Evolutionary conservation across 2,113 vertebrate genomes (phyloP).

Genomic region (Heterochromis multidens): DNA sequence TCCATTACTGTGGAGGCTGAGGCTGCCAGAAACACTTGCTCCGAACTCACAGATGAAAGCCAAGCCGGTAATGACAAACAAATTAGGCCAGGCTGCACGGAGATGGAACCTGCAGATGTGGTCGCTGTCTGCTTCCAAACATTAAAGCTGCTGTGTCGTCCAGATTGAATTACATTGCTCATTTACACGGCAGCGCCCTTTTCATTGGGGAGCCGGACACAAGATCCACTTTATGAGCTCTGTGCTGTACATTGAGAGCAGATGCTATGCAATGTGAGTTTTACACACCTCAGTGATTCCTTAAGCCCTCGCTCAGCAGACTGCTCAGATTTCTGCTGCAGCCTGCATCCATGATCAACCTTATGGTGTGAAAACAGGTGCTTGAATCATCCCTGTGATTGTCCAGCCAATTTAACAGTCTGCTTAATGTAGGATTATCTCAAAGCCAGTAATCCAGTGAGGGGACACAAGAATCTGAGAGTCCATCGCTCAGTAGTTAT

Average conservation of each 20-base stretch:
- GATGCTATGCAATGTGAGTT: slow-evolving; percentile 52
- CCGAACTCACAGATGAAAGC: slow-evolving; percentile 34
- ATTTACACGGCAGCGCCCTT: slow-evolving; percentile 19
- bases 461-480: background rate
- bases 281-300: slow-evolving; percentile 43
- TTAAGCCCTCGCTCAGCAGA: slow-evolving; percentile 47
- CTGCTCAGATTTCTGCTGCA: slow-evolving; percentile 37
- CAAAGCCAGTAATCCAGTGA: background rate
- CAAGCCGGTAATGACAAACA: slow-evolving; percentile 56
- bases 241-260: slow-evolving; percentile 29
- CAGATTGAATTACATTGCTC: slow-evolving; percentile 56
- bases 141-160: slow-evolving; percentile 21
- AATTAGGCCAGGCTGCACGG: slow-evolving; percentile 14
- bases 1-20: slow-evolving; percentile 2
- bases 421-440: background rate
- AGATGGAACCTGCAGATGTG: slow-evolving; percentile 60
- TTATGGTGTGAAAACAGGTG: slow-evolving; percentile 47
- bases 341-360: background rate
- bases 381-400: background rate
- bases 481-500: background rate
- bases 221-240: slow-evolving; percentile 45
- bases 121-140: slow-evolving; percentile 41
- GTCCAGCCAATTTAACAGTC: background rate
- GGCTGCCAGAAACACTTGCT: slow-evolving; percentile 37
- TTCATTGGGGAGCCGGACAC: slow-evolving; percentile 30